Evolutionary conservation across 2,113 vertebrate genomes (phyloP), one percentile per base, ranked within the genome.

Genomic region (Nestor notabilis): DNA sequence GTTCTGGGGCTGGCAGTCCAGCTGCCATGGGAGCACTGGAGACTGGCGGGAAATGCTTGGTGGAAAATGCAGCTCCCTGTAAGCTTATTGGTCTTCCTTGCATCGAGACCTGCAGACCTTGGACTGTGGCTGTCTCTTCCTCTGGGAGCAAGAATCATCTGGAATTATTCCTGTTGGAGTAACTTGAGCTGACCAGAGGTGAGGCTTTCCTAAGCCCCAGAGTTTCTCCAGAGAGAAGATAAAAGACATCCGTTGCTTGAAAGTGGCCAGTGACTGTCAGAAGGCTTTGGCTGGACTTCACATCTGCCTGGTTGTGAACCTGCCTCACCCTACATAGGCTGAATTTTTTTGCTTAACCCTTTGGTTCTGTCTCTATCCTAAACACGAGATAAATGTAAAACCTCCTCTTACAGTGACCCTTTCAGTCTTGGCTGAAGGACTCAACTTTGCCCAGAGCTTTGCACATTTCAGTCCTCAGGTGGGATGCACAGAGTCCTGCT

Each of bases 181-280:
- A 87, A 93, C 74, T 2, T 33, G 44, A 89, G 74, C 87, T 93
- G 91, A 85, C 33, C 82, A 83, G 74, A 84, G 78, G 69, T 87
- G 77, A 96, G 83, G 69, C 39, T 94, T 68, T 76, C 64, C 60
- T 78, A 19, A 81, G 80, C 76, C 68, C 37, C 13, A 1, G 63
- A 52, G 53, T 58, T 58, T 71, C 84, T 87, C 47, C 65, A 68
- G 72, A 55, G 80, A 43, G 80, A 72, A 63, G 83, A 61, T 78
- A 69, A 79, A 68, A 91, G 74, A 52, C 0, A 0, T 25, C 25
- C 2, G 0, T 31, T 93, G 46, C 90, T 89, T 87, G 55, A 46
- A 83, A 55, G 69, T n/a, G 61, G 53, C 53, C 83, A 68, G 76
- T 86, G 83, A 31, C 55, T 46, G 69, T 83, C 80, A 47, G 35